Evolutionary conservation across 1,140 invertebrate genomes (phyloP).

Genomic region (Drosophila erecta): DNA sequence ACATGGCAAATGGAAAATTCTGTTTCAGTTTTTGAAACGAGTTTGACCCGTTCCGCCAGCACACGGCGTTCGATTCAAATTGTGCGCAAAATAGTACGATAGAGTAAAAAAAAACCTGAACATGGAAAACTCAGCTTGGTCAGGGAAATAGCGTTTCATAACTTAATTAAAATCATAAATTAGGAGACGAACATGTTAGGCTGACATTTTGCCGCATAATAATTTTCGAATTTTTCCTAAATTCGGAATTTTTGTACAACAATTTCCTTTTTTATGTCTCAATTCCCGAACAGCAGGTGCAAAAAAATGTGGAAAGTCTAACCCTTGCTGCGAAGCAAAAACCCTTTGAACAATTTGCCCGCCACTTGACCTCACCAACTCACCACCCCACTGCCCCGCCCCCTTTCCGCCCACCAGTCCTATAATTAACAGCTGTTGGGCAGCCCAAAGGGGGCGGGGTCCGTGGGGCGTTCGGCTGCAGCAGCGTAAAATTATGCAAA

Average conservation of each 20-base stretch:
- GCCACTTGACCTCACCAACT: slow-evolving; percentile 49
- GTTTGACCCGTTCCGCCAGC: slow-evolving; percentile 70
- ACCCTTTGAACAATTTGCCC: slow-evolving; percentile 64
- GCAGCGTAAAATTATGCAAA: slow-evolving; percentile 83
- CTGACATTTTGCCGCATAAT: slow-evolving; percentile 63
- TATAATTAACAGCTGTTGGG: slow-evolving; percentile 82
- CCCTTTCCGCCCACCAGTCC: slow-evolving; percentile 1
- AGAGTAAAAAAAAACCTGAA: slow-evolving; percentile 34
- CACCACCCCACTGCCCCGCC: slow-evolving; percentile 17
- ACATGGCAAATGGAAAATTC: slow-evolving; percentile 65
- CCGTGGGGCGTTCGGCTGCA: slow-evolving; percentile 1
- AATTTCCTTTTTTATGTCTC: slow-evolving; percentile 76
- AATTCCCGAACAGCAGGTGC: slow-evolving; percentile 76
- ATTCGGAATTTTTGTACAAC: slow-evolving; percentile 29
- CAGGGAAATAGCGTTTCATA: slow-evolving; percentile 40
- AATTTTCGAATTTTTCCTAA: slow-evolving; percentile 13
- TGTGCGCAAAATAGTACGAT: slow-evolving; percentile 43
- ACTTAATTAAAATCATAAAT: slow-evolving; percentile 81
- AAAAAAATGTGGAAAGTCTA: slow-evolving; percentile 53
- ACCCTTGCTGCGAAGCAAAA: slow-evolving; percentile 37
- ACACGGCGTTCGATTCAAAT: slow-evolving; percentile 31
- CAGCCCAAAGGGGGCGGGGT: not conserved
- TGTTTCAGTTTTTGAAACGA: slow-evolving; percentile 67
- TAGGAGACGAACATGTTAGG: slow-evolving; percentile 64
- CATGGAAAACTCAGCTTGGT: slow-evolving; percentile 18